phyloP scores from a whole-genome alignment of 2,888 invertebrate genomes.

The Agriotes lineatus region DNA sequence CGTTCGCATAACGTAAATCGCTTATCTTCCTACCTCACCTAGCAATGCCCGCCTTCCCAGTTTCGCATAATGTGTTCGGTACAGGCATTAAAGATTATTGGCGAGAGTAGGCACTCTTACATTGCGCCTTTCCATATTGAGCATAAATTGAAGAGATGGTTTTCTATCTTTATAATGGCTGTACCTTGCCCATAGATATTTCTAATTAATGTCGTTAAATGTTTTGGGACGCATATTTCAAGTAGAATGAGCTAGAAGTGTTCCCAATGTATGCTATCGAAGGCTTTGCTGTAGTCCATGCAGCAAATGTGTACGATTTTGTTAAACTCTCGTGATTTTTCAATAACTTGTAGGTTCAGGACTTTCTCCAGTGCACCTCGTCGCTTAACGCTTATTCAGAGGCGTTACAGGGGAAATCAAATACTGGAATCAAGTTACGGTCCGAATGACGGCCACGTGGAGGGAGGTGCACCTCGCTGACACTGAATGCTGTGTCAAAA shows the following conservation, averaged over 20 bases:
- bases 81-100: not conserved
- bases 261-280: not conserved
- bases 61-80: not conserved
- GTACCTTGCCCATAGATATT: not conserved
- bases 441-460: no score
- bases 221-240: not conserved
- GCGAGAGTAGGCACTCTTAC: not conserved
- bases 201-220: not conserved
- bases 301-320: not conserved
- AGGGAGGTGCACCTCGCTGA: no score
- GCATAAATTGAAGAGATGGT: not conserved
- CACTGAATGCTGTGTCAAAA: no score
- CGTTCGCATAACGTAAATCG: not conserved
- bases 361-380: not conserved
- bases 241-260: not conserved
- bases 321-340: not conserved
- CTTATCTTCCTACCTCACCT: not conserved
- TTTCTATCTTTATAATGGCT: not conserved
- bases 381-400: not conserved
- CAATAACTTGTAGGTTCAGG: not conserved
- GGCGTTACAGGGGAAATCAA: no score
- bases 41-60: not conserved
- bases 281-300: not conserved
- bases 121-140: not conserved
- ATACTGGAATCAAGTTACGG: no score